These are phyloP conservation scores for Lepidurus apus DNA, from an alignment of 1,140 invertebrate species.

Conservation along the genomic window DNA sequence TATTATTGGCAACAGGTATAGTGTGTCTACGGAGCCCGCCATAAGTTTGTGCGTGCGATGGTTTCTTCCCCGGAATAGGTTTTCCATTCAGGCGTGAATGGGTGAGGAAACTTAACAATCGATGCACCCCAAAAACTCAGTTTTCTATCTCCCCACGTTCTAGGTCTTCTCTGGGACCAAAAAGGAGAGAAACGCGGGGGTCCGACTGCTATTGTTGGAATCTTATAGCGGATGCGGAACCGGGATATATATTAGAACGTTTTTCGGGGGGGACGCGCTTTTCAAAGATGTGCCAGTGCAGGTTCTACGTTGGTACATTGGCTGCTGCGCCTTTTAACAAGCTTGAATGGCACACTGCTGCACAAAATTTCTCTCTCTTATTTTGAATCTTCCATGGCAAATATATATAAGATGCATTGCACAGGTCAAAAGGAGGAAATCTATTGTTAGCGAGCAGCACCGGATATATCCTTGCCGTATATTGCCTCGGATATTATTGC, in stretches of 20 bases:
- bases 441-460: background rate
- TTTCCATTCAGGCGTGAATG: constrained; percentile 18
- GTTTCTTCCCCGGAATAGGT: background rate
- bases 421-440: constrained; percentile 11
- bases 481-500: constrained; percentile 16
- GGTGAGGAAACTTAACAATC: constrained; percentile 18
- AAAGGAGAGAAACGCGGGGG: background rate
- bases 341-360: background rate
- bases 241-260: background rate
- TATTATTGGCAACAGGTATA: constrained; percentile 22
- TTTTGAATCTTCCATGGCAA: background rate
- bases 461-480: background rate
- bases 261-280: background rate
- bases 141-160: background rate
- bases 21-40: background rate
- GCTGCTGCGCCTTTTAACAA: background rate
- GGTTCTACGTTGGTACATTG: background rate
- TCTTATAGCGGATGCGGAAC: constrained; percentile 17
- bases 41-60: background rate
- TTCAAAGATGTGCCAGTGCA: background rate
- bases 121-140: background rate
- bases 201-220: background rate
- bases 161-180: background rate
- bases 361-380: background rate
- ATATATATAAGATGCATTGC: constrained; percentile 15